A percentile compares a stretch with the other conserved stretches of the same genome.
These are phyloP conservation scores for Nomada goodeniana DNA, from an alignment of 2,888 invertebrate species.

Conservation along the genomic window DNA sequence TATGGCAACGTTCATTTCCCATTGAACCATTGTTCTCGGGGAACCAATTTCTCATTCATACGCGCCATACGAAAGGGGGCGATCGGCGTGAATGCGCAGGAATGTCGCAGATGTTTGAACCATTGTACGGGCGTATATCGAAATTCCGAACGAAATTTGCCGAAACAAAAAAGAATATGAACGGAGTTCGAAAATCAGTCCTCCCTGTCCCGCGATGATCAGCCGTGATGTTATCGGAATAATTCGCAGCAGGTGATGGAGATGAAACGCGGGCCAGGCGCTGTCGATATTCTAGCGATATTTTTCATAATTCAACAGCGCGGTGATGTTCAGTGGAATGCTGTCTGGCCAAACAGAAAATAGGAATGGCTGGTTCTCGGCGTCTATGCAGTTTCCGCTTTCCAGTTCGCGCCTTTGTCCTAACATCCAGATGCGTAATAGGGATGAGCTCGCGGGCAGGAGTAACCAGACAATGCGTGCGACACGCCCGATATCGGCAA, in stretches of 20 bases:
- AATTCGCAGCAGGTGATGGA: constrained; percentile 6
- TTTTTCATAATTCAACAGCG: constrained; percentile 42
- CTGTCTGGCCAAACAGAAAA: constrained; percentile 47
- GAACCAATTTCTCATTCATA: neutral
- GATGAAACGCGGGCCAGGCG: constrained; percentile 24
- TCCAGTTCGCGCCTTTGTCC: constrained; percentile 65
- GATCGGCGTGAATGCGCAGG: neutral
- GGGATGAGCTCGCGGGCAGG: constrained; percentile 58
- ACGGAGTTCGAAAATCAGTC: neutral
- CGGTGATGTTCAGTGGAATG: neutral
- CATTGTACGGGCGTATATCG: too few species aligned
- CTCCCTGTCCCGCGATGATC: too few species aligned
- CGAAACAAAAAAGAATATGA: neutral
- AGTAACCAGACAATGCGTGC: constrained; percentile 63
- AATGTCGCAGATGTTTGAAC: constrained; percentile 1
- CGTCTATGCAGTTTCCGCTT: constrained; percentile 61
- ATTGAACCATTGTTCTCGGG: neutral
- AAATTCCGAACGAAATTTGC: neutral
- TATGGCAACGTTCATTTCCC: neutral
- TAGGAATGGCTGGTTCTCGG: constrained; percentile 35
- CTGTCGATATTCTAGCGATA: constrained; percentile 17
- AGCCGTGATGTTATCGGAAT: constrained; percentile 5
- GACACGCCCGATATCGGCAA: constrained; percentile 68
- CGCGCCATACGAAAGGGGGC: neutral
- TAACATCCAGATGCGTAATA: constrained; percentile 68